Evolutionary conservation across 2,888 invertebrate species (phyloP), one percentile per base, ranked within the genome.

Genomic region (Euphydryas editha): DNA sequence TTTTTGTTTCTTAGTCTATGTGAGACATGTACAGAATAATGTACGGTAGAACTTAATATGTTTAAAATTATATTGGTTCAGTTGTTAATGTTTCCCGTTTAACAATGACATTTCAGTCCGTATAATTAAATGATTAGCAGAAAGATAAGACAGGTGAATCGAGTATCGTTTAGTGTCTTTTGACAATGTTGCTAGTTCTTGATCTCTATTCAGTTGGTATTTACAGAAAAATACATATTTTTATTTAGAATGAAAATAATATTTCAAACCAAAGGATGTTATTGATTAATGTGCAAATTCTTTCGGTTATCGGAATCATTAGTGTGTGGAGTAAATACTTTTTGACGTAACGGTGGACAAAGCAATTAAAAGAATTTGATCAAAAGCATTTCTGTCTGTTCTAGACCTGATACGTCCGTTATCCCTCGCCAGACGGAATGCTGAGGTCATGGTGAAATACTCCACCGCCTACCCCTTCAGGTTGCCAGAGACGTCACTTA

Each of bases 381-480:
- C 62, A 58, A 61, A 65, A 72, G 47, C 76, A 75, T 81, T 81
- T 81, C 79, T 81, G 76, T 84, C 81, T 84, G 83, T 84, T 84
- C 76, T 84, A 84, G 83, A 81, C 70, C 62, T 62, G 74, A 63
- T 72, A 71, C 77, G 73, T 73, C 73, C 76, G 72, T 74, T 78
- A 75, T 66, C 70, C 70, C 66, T 70, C 75, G 80, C 76, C 73
- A 79, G 80, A 72, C 74, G 76, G 68, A 84, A 84, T 76, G 83
- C 83, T 59, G 75, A 76, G 68, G 70, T 76, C 51, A 71, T 85
- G 67, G 74, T 85, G 60, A 74, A 77, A 77, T 78, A 78, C 72
- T 74, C 83, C 62, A 84, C 85, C 17, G 82, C 78, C 18, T 85
- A 80, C 75, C 85, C 85, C 20, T 86, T 86, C 80, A 79, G 81